These are phyloP conservation scores for Hydrozoanthus tunicans DNA, from an alignment of 64 coral and sea anemone species.

Conservation along the genomic window DNA sequence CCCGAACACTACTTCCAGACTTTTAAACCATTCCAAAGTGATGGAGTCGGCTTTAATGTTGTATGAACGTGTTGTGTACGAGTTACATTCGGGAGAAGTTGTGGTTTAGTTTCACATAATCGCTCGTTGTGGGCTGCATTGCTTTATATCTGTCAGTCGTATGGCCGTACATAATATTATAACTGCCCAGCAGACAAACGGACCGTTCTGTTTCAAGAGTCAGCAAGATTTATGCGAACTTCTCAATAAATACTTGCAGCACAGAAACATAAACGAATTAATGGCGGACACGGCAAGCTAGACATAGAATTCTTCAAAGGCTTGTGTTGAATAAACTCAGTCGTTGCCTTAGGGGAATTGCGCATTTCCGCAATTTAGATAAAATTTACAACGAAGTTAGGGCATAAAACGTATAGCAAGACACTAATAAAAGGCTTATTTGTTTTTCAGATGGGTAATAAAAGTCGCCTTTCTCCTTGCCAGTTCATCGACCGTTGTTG, in stretches of 20 bases:
- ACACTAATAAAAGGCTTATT: background rate
- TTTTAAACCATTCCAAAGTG: background rate
- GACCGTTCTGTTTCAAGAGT: background rate
- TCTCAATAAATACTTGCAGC: background rate
- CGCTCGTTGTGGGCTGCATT: background rate
- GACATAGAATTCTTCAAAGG: background rate
- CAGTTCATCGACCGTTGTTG: background rate
- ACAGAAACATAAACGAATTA: background rate
- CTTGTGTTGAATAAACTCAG: background rate
- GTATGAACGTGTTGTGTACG: no score
- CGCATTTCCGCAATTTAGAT: background rate
- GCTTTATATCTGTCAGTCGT: background rate
- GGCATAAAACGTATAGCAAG: background rate
- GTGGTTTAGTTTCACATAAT: constrained; percentile 25
- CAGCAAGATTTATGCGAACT: background rate
- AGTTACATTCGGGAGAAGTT: background rate
- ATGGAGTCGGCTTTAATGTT: background rate
- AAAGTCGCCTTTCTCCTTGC: constrained; percentile 5
- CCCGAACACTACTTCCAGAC: background rate
- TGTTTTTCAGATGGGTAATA: constrained; percentile 52
- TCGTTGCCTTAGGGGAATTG: background rate
- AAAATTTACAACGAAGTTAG: background rate
- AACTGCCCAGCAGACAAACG: background rate
- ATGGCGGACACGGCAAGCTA: background rate
- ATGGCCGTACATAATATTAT: background rate